Percentiles rank a stretch among this genome's conserved stretches.
Evolutionary conservation across 2,113 vertebrate genomes (phyloP).

Genomic region (Pardalotus punctatus): DNA sequence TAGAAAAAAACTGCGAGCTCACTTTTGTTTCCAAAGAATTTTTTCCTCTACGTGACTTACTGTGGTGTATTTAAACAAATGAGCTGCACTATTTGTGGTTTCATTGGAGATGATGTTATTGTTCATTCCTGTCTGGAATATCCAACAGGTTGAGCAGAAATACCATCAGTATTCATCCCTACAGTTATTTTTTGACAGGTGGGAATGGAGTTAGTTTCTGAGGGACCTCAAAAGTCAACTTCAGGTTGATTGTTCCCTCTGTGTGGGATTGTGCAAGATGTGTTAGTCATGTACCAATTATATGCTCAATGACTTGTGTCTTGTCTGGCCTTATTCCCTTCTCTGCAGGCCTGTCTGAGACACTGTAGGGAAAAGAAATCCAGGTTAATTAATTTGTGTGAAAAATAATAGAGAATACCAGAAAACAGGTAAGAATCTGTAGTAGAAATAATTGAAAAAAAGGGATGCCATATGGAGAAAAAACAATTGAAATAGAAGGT

Average conservation of each 20-base stretch:
- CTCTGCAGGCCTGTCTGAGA: background rate
- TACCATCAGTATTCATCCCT: background rate
- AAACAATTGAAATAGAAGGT: background rate
- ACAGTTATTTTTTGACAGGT: background rate
- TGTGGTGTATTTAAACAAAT: background rate
- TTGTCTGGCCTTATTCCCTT: background rate
- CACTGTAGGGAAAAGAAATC: background rate
- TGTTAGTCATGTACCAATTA: background rate
- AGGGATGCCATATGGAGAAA: fast-evolving
- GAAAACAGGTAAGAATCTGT: background rate
- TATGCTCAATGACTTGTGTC: background rate
- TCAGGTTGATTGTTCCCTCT: background rate
- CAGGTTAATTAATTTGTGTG: background rate
- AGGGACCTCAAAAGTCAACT: background rate
- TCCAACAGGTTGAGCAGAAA: background rate
- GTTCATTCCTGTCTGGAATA: background rate
- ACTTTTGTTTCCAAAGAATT: background rate
- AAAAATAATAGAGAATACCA: background rate
- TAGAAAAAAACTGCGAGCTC: background rate
- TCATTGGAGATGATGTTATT: background rate
- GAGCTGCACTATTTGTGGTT: background rate
- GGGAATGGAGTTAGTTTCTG: background rate
- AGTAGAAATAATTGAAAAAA: background rate
- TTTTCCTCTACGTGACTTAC: background rate
- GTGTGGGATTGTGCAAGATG: background rate